Conservation (phyloP, 2,113 vertebrate genomes). For the Nannospalax galili region DNA sequence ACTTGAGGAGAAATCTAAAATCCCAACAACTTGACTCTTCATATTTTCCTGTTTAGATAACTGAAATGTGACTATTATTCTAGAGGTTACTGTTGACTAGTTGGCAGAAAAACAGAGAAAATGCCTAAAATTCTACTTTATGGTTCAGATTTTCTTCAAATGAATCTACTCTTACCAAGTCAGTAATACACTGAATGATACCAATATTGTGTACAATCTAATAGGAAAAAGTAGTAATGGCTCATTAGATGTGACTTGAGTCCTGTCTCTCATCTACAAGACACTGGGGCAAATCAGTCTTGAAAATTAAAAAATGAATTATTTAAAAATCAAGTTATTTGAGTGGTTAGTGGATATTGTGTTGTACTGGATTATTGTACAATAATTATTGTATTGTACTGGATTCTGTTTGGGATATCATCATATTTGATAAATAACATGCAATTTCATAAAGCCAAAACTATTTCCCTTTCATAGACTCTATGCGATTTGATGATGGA, state of each 20-base stretch:
- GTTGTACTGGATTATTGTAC: not conserved
- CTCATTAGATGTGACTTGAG: not conserved
- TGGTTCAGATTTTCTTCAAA: conserved; percentile 3
- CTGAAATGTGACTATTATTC: not conserved
- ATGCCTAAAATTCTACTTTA: not conserved
- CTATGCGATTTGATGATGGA: conserved; percentile 1
- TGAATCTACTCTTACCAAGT: conserved; percentile 47
- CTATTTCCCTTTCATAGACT: not conserved
- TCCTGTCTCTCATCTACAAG: not conserved
- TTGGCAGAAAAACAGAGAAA: not conserved
- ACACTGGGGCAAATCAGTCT: not conserved
- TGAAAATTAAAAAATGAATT: conserved; percentile 8
- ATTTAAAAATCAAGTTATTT: conserved; percentile 9
- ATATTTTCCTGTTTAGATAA: conserved; percentile 6
- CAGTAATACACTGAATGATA: not conserved
- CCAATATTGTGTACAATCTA: not conserved
- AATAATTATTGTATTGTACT: too few relatives aligned
- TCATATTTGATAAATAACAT: not conserved
- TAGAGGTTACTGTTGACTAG: not conserved
- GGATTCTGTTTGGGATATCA: not conserved
- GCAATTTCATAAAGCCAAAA: not conserved
- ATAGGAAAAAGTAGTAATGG: not conserved
- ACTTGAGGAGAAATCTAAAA: conserved; percentile 68
- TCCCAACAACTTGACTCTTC: conserved; percentile 61
- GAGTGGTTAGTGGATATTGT: not conserved